Conservation (phyloP, 2,797 vertebrate species). For the Ctenochaetus hawaiiensis region DNA sequence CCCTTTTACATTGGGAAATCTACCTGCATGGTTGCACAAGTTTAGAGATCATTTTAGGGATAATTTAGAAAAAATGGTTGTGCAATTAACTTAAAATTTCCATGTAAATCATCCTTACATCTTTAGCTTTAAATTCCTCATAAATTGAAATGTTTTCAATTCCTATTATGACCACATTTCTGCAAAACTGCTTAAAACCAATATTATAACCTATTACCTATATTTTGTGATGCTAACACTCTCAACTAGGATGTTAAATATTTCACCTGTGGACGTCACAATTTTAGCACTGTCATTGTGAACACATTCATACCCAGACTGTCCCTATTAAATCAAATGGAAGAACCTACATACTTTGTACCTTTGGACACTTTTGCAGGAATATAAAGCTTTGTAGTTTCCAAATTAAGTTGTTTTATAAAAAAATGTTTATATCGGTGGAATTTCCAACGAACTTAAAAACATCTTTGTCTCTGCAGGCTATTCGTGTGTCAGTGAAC, state of each 20-base stretch:
- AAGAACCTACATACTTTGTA: too few relatives aligned
- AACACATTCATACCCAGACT: not conserved
- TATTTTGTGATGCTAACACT: not conserved
- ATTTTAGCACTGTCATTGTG: not conserved
- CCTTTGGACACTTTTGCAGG: not conserved
- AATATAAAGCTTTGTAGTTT: not conserved
- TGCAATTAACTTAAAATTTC: not conserved
- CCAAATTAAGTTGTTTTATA: too few relatives aligned
- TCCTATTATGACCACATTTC: not conserved
- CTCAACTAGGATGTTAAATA: not conserved
- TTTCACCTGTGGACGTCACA: not conserved
- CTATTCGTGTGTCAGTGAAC: conserved; percentile 90
- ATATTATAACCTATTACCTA: not conserved
- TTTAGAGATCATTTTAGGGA: too few relatives aligned
- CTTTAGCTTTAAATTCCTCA: too few relatives aligned
- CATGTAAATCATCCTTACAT: not conserved
- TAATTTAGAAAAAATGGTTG: too few relatives aligned
- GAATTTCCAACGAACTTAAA: too few relatives aligned
- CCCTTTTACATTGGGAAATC: not conserved
- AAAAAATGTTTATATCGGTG: too few relatives aligned
- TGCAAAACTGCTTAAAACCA: not conserved
- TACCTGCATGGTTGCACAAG: not conserved
- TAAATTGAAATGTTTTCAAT: not conserved
- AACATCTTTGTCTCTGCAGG: conserved; percentile 82
- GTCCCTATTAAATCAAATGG: too few relatives aligned